phyloP scores from a whole-genome alignment of 2,797 vertebrate species.

The Cynodonichthys magdalenae region DNA sequence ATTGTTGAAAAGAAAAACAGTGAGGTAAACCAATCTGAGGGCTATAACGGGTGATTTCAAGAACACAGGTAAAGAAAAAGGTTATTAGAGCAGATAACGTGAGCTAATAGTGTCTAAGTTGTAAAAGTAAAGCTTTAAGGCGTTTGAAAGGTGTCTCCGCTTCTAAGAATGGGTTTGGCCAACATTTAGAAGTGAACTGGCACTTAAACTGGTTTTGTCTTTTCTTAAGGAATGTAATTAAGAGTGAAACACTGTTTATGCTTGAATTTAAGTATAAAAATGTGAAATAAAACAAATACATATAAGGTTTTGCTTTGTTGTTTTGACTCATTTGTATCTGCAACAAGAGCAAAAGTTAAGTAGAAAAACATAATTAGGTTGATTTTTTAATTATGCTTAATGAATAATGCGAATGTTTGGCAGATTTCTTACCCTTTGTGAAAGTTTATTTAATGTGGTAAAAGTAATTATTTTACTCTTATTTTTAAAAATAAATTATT shows the following conservation, averaged over 20 bases:
- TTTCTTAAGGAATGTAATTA: slow-evolving; percentile 51
- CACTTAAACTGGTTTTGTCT: slow-evolving; percentile 41
- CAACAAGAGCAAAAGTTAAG: too few species aligned
- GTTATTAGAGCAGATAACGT: neutral
- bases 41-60: neutral
- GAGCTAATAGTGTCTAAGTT: neutral
- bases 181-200: slow-evolving; percentile 51
- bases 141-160: slow-evolving; percentile 11
- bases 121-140: slow-evolving; percentile 7
- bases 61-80: slow-evolving; percentile 7
- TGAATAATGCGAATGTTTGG: too few species aligned
- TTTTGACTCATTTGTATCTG: neutral
- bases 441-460: too few species aligned
- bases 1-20: slow-evolving; percentile 30
- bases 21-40: neutral
- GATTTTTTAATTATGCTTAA: too few species aligned
- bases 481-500: neutral
- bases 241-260: slow-evolving; percentile 42
- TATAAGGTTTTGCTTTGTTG: neutral
- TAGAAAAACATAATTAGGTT: too few species aligned
- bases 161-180: slow-evolving; percentile 5
- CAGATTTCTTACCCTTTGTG: too few species aligned
- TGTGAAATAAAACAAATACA: slow-evolving; percentile 56
- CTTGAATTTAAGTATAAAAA: slow-evolving; percentile 24
- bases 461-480: too few species aligned